Evolutionary conservation across 2,113 vertebrate genomes (phyloP), one percentile per base, ranked within the genome.

Genomic region (Scophthalmus maximus): DNA sequence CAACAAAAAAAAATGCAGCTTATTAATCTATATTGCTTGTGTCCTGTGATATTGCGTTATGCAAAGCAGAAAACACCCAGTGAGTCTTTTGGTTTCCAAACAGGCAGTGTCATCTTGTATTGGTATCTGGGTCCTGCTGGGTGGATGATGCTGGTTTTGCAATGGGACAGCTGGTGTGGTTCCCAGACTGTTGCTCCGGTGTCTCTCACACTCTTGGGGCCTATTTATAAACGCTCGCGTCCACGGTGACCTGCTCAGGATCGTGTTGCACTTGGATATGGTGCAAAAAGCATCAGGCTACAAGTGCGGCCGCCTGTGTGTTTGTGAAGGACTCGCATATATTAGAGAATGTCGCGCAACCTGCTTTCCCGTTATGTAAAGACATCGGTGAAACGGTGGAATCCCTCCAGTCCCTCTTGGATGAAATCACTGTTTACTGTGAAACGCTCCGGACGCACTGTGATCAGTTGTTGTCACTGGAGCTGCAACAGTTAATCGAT

Each of bases 161-260:
- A 74, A 27, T 51, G 61, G n/a, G n/a, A 78, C 84, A 90, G 82
- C 80, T 85, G 83, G 46, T 76, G 63, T 66, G 57, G 73, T 74
- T 71, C 78, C 71, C 38, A 82, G 63, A 86, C 74, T 78, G 70
- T 87, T 80, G 49, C 69, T 68, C 51, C 57, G 68, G 73, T 87
- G 75, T 82, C 81, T 72, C 46, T 72, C 73, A 76, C 38, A 76
- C 68, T 69, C 85, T 77, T 38, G 8, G 67, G 50, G 30, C 44
- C 84, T 92, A 90, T 92, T 92, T 89, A 79, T 90, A 92, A 78
- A 85, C 0, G 1, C 76, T 82, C 50, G 68, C 56, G 52, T 44
- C 34, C 27, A 47, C 72, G 60, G 72, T 68, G 87, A 77, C 32
- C 76, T 46, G 71, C 55, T 76, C 63, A 62, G 67, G 83, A 82